A percentile compares a stretch with the other conserved stretches of the same genome.
These are phyloP conservation scores for Apantesis nais DNA, from an alignment of 2,888 invertebrate species.

Conservation along the genomic window DNA sequence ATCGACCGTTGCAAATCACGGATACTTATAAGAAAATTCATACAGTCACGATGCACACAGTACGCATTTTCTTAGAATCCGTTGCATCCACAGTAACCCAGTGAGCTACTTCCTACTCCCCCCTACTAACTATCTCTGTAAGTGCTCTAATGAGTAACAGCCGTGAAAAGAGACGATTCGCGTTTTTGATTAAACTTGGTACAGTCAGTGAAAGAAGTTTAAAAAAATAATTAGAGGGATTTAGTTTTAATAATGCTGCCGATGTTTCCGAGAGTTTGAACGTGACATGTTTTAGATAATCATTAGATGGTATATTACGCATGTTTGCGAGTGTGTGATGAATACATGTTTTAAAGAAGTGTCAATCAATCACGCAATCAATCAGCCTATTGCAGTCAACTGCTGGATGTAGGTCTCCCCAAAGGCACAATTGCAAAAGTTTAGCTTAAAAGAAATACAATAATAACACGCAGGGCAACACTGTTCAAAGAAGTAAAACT, in stretches of 20 bases:
- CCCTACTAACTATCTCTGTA: conserved; percentile 35
- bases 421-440: no score
- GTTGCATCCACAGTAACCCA: conserved; percentile 56
- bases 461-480: neutral
- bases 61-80: conserved; percentile 51
- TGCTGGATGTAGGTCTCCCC: no score
- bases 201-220: conserved; percentile 33
- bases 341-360: conserved; percentile 1
- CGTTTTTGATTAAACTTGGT: conserved; percentile 49
- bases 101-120: conserved; percentile 59
- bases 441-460: neutral
- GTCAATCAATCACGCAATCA: no score
- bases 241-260: conserved; percentile 9
- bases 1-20: conserved; percentile 11
- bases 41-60: conserved; percentile 23
- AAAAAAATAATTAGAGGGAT: conserved; percentile 18
- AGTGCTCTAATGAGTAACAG: conserved; percentile 51
- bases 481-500: no score
- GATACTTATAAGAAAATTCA: conserved; percentile 18
- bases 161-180: conserved; percentile 63
- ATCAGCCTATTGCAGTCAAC: no score
- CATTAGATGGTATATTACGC: neutral
- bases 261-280: conserved; percentile 10
- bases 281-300: conserved; percentile 9
- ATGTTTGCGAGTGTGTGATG: conserved; percentile 5